These are phyloP conservation scores for Macrosteles quadrilineatus DNA, from an alignment of 1,140 invertebrate species.

Conservation along the genomic window DNA sequence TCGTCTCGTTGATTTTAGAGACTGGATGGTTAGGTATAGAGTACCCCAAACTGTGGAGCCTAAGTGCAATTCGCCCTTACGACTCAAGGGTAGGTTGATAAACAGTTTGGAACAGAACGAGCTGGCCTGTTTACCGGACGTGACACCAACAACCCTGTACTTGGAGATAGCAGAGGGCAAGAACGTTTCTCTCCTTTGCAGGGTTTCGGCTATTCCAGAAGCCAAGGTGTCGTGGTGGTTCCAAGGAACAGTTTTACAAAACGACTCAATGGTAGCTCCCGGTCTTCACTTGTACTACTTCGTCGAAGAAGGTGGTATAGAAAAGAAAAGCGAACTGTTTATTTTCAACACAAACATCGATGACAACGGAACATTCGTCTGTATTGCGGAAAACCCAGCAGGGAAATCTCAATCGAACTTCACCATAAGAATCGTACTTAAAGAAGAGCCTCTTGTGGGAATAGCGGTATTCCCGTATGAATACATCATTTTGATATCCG, in stretches of 20 bases:
- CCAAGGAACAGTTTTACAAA: slow-evolving; percentile 70
- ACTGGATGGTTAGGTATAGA: slow-evolving; percentile 74
- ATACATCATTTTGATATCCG: slow-evolving; percentile 66
- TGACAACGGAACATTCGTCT: slow-evolving; percentile 79
- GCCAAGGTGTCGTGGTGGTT: slow-evolving; percentile 79
- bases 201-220: slow-evolving; percentile 75
- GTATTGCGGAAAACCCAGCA: slow-evolving; percentile 78
- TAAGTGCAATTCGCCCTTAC: slow-evolving; percentile 68
- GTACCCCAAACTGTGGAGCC: slow-evolving; percentile 71
- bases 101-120: slow-evolving; percentile 69
- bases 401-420: slow-evolving; percentile 74
- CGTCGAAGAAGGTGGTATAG: slow-evolving; percentile 65
- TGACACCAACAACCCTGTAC: slow-evolving; percentile 67
- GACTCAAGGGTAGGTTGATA: slow-evolving; percentile 66
- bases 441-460: slow-evolving; percentile 66
- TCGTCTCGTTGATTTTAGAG: slow-evolving; percentile 69
- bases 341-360: slow-evolving; percentile 72
- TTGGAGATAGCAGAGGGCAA: slow-evolving; percentile 75
- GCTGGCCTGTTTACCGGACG: slow-evolving; percentile 79
- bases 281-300: slow-evolving; percentile 67
- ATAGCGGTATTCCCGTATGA: slow-evolving; percentile 65
- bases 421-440: slow-evolving; percentile 70
- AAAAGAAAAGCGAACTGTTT: slow-evolving; percentile 73
- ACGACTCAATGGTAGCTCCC: slow-evolving; percentile 63
- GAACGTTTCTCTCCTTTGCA: slow-evolving; percentile 76